A percentile compares a stretch with the other conserved stretches of the same genome.
These are phyloP conservation scores for Nineta flava DNA, from an alignment of 2,888 invertebrate species.

Conservation along the genomic window DNA sequence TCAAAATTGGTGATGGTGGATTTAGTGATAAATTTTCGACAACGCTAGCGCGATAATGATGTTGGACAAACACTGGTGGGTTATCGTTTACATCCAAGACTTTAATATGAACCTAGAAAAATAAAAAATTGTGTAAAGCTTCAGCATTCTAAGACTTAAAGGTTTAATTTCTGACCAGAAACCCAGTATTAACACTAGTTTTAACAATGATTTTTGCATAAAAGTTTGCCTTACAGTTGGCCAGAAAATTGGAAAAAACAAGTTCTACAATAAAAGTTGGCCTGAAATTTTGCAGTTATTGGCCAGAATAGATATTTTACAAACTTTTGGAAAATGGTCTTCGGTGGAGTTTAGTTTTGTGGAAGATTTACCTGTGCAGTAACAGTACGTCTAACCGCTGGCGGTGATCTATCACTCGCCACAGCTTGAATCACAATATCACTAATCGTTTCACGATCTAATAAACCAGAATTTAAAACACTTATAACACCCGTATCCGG, in stretches of 20 bases:
- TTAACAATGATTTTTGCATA: no score
- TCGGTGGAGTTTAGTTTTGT: no score
- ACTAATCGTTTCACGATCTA: slow-evolving; percentile 62
- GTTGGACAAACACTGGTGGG: slow-evolving; percentile 62
- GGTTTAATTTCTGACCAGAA: no score
- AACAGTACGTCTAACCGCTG: slow-evolving; percentile 48
- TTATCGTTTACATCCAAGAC: slow-evolving; percentile 82
- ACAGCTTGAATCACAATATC: slow-evolving; percentile 61
- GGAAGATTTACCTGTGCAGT: slow-evolving; percentile 61
- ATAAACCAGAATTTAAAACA: slow-evolving; percentile 49
- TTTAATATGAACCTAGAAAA: slow-evolving; percentile 47
- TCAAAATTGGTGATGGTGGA: slow-evolving; percentile 68
- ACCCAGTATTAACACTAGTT: no score
- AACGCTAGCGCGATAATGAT: slow-evolving; percentile 61
- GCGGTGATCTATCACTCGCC: slow-evolving; percentile 66
- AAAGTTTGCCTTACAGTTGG: no score
- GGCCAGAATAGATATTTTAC: no score
- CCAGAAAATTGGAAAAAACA: no score
- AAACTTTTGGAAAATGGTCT: no score
- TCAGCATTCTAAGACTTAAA: no score
- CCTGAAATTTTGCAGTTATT: no score
- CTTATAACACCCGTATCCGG: slow-evolving; percentile 56
- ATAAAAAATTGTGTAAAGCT: slow-evolving; percentile 5
- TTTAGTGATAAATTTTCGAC: slow-evolving; percentile 68
- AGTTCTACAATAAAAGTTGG: no score